phyloP scores from a whole-genome alignment of 2,888 invertebrate genomes.

The Callyntrura guangdongensis region DNA sequence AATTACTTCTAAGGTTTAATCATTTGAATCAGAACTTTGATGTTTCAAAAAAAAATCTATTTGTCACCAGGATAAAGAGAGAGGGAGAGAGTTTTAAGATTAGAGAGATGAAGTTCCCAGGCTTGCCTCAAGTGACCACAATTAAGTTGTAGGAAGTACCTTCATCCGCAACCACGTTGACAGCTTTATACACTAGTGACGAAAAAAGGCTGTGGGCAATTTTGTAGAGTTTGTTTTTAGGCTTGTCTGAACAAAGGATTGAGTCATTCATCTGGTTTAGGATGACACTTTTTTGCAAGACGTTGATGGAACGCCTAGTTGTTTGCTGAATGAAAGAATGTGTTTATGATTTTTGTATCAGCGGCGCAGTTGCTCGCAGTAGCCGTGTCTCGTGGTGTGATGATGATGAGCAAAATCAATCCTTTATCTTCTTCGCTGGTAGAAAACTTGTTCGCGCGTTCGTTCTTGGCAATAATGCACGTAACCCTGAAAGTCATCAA shows the following conservation, averaged over 20 bases:
- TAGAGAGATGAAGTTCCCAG: constrained; percentile 19
- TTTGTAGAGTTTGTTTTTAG: constrained; percentile 49
- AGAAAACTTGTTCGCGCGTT: constrained; percentile 29
- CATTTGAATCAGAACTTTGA: constrained; percentile 31
- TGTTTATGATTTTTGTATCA: constrained; percentile 25
- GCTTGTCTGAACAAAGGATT: constrained; percentile 56
- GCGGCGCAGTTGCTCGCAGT: background rate
- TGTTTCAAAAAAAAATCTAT: constrained; percentile 36
- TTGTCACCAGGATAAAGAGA: constrained; percentile 60
- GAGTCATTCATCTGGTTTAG: constrained; percentile 68
- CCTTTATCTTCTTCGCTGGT: constrained; percentile 5
- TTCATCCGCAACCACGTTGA: constrained; percentile 51
- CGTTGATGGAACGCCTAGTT: constrained; percentile 54
- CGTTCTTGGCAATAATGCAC: constrained; percentile 44
- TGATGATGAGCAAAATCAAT: constrained; percentile 41
- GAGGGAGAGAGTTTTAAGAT: too few relatives aligned
- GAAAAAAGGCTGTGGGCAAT: constrained; percentile 57
- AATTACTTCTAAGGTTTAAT: constrained; percentile 51
- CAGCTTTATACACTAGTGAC: constrained; percentile 45
- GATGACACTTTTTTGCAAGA: constrained; percentile 31
- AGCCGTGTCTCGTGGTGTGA: background rate
- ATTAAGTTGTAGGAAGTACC: constrained; percentile 74
- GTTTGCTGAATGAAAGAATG: background rate
- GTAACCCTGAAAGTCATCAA: constrained; percentile 74
- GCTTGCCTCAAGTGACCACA: constrained; percentile 40